Evolutionary conservation across 2,888 invertebrate species (phyloP).

Genomic region (Lithophane ornitopus): DNA sequence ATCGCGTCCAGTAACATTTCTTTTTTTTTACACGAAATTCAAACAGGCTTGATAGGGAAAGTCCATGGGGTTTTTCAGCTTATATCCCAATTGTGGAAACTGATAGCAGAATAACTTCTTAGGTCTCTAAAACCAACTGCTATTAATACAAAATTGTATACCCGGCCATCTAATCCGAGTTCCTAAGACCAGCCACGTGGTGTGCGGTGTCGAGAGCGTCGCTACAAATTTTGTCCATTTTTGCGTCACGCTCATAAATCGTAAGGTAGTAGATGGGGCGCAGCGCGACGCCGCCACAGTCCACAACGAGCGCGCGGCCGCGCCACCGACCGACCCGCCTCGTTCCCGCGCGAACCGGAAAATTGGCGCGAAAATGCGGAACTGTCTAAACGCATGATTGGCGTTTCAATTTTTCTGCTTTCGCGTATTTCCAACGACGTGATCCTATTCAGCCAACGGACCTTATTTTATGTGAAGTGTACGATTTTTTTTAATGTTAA

Average conservation of each 20-base stretch:
- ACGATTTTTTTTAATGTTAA: conserved; percentile 54
- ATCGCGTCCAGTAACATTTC: not conserved
- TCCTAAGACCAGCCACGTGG: conserved; percentile 71
- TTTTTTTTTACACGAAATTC: not conserved
- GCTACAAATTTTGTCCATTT: conserved; percentile 79
- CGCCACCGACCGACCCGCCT: conserved; percentile 79
- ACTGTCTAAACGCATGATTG: conserved; percentile 79
- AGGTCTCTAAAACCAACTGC: conserved; percentile 21
- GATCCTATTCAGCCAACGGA: conserved; percentile 63
- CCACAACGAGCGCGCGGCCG: conserved; percentile 80
- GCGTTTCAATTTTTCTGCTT: conserved; percentile 72
- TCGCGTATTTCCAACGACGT: conserved; percentile 60
- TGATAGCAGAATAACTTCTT: conserved; percentile 3
- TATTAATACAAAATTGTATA: conserved; percentile 36
- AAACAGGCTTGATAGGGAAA: not conserved
- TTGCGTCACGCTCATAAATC: conserved; percentile 87
- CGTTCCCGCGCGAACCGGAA: conserved; percentile 83
- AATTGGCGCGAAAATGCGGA: conserved; percentile 90
- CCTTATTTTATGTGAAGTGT: conserved; percentile 67
- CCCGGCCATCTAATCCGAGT: conserved; percentile 38
- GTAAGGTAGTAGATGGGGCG: conserved; percentile 85
- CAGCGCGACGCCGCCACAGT: conserved; percentile 81
- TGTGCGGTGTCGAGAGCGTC: conserved; percentile 70
- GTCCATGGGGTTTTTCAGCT: not conserved
- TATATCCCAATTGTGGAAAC: not conserved